phyloP scores from a whole-genome alignment of 2,113 vertebrate species.

The Oceanites oceanicus region DNA sequence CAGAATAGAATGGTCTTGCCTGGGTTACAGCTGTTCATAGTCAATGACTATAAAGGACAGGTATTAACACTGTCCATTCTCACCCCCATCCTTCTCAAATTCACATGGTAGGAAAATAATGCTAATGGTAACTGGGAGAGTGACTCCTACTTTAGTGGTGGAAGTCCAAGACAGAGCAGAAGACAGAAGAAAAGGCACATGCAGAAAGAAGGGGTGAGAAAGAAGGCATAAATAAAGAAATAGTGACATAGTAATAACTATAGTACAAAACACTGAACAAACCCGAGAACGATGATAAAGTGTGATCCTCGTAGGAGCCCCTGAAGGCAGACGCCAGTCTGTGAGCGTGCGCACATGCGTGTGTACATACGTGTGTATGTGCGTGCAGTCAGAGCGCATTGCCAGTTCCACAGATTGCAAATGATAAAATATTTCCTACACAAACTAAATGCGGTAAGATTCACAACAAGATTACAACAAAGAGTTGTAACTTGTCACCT shows the following conservation, averaged over 20 bases:
- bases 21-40: not conserved
- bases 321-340: not conserved
- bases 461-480: not conserved
- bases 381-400: fast-evolving
- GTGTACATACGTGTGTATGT: fast-evolving
- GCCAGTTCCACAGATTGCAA: not conserved
- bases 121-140: not conserved
- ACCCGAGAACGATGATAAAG: not conserved
- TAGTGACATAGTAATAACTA: no score
- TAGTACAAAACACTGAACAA: not conserved
- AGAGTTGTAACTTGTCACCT: not conserved
- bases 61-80: not conserved
- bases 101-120: not conserved
- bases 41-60: not conserved
- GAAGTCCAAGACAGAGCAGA: not conserved
- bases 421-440: not conserved
- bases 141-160: not conserved
- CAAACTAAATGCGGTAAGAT: not conserved
- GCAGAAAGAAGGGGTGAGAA: not conserved
- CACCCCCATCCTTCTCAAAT: not conserved
- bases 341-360: fast-evolving
- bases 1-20: not conserved
- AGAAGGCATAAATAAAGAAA: not conserved
- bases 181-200: not conserved
- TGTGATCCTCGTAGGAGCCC: not conserved